Base-by-base conservation (phyloP, 2,888 invertebrate genomes). In the Leptopilina syphax region DNA sequence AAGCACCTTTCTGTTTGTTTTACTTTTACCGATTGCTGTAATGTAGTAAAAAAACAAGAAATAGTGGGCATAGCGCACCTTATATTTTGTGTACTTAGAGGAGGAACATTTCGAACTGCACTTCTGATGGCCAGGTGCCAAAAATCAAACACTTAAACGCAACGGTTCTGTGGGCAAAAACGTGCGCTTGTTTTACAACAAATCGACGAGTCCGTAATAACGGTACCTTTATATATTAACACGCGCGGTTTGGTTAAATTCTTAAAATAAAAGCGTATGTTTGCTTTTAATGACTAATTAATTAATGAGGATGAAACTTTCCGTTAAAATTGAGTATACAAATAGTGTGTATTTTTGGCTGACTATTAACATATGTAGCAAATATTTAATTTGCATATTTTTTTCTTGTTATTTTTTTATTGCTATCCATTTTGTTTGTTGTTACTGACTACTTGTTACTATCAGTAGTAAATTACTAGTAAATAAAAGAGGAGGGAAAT, bases 161-260 rank as follows among this genome's bases (percentile, higher is more conserved):
- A 63, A 63, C 63, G 63, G 63, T 63, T 63, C 63, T 18, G 34
- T 34, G 63, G 24, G 63, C 24, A 63, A 63, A 63, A 63, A 63
- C 63, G 63, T 63, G 63, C 60, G 63, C 60, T 60, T 60, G 60
- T 60, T 24, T 63, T 63, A 63, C 63, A 63, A 63, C 63, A 50
- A 63, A 63, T 24, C 63, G 24, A 63, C 63, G 24, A 63, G 63
- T 63, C 24, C 24, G 63, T 63, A 63, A 63, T 63, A 63, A 63
- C 63, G 63, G 63, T 63, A 63, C 63, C 24, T 24, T 2, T 9
- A 24, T 63, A 18, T 24, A 24, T 63, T 24, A 24, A 63, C 24
- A 63, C 63, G 8, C 63, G 8, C 63, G 10, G 12, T 50, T 50
- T 50, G 12, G 12, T 50, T 10, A 50, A 47, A 50, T 50, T 50